phyloP scores from a whole-genome alignment of 2,113 vertebrate genomes.

The Mormyrus lacerda region DNA sequence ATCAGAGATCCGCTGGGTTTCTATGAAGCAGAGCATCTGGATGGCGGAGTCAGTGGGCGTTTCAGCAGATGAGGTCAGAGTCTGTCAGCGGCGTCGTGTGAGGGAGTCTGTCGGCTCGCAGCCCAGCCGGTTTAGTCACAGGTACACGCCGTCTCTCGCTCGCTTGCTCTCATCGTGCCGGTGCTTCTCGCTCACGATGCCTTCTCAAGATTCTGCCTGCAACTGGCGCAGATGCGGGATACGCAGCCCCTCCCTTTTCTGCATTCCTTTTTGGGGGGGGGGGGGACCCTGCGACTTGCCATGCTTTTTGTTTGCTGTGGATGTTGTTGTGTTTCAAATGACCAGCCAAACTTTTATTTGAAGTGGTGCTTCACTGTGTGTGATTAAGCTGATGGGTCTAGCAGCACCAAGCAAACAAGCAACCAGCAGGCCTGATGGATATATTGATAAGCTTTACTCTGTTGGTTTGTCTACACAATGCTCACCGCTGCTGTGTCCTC shows the following conservation, averaged over 20 bases:
- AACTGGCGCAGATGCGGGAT: neutral
- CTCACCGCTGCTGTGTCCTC: neutral
- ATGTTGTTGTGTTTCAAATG: neutral
- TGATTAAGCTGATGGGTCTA: neutral
- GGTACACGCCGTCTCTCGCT: neutral
- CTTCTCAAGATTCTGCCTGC: neutral
- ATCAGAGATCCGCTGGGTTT: neutral
- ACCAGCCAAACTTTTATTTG: neutral
- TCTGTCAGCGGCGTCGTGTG: neutral
- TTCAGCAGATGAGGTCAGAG: neutral
- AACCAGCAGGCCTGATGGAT: neutral
- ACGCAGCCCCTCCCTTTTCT: neutral
- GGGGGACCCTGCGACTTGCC: neutral
- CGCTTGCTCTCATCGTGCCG: neutral
- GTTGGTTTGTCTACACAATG: neutral
- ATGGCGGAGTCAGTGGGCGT: neutral
- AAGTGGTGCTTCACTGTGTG: neutral
- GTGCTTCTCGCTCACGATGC: neutral
- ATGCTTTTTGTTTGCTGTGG: neutral
- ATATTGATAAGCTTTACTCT: neutral
- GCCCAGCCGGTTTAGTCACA: neutral
- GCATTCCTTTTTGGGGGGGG: neutral
- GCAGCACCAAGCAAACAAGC: neutral
- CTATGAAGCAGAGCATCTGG: neutral
- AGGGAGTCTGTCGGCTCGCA: neutral